These are phyloP conservation scores for Apis cerana DNA, from an alignment of 1,140 invertebrate species.

Conservation along the genomic window DNA sequence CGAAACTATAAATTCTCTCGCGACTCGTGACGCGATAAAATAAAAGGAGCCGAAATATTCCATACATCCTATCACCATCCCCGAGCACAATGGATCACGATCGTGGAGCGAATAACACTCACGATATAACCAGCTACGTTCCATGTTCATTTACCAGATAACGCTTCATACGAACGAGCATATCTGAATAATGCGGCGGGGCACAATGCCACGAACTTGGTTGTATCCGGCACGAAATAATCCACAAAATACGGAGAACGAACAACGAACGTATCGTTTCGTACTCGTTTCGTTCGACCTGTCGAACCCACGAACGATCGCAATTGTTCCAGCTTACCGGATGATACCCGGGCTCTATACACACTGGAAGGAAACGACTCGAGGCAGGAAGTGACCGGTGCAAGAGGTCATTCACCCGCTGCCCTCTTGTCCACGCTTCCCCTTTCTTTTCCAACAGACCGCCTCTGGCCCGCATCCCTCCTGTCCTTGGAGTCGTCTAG, in stretches of 20 bases:
- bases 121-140: background rate
- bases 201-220: constrained; percentile 12
- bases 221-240: constrained; percentile 2
- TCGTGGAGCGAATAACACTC: background rate
- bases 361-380: background rate
- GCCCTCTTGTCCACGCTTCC: background rate
- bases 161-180: background rate
- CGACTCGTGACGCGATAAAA: background rate
- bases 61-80: background rate
- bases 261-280: background rate
- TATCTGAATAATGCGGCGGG: background rate
- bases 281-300: background rate
- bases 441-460: background rate
- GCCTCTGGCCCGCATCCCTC: background rate
- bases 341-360: too few species aligned
- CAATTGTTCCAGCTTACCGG: background rate
- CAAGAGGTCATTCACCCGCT: constrained; percentile 21
- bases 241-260: background rate
- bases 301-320: background rate
- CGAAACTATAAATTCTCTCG: too few species aligned
- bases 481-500: constrained; percentile 6
- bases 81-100: too few species aligned
- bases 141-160: constrained; percentile 4
- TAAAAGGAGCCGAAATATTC: background rate
- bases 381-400: background rate